phyloP scores from a whole-genome alignment of 2,797 vertebrate species.

The Anabacerthia variegaticeps region DNA sequence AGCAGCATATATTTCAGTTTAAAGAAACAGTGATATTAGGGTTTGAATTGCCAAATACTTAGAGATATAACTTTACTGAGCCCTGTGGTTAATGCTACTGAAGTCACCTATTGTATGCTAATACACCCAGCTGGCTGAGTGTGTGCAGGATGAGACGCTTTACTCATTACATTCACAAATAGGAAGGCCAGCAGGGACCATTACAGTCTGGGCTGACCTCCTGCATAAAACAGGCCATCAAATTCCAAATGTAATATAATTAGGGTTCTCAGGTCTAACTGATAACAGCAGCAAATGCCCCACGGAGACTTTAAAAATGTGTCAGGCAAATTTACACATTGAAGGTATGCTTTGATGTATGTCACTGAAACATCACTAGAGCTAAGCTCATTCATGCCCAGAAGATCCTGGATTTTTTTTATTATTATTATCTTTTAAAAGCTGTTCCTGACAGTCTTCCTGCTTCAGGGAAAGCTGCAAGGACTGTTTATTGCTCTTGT shows the following conservation, averaged over 20 bases:
- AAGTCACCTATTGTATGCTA: not conserved
- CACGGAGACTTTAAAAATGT: slow-evolving; percentile 47
- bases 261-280: slow-evolving; percentile 60
- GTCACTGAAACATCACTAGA: slow-evolving; percentile 39
- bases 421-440: not conserved
- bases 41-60: not conserved
- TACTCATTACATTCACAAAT: not conserved
- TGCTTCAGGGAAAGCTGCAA: slow-evolving; percentile 48
- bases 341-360: slow-evolving; percentile 60
- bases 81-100: not conserved
- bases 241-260: slow-evolving; percentile 59
- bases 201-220: slow-evolving; percentile 36
- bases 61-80: not conserved
- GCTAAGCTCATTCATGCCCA: slow-evolving; percentile 27
- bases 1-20: not conserved
- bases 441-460: slow-evolving; percentile 9
- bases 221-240: slow-evolving; percentile 58
- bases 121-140: not conserved
- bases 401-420: not conserved
- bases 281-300: slow-evolving; percentile 66
- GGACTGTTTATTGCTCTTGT: slow-evolving; percentile 36
- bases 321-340: slow-evolving; percentile 60
- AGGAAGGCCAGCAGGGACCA: not conserved
- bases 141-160: slow-evolving; percentile 10
- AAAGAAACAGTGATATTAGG: not conserved